Evolutionary conservation across 2,113 vertebrate genomes (phyloP).

Genomic region (Erythrocercus mccallii): DNA sequence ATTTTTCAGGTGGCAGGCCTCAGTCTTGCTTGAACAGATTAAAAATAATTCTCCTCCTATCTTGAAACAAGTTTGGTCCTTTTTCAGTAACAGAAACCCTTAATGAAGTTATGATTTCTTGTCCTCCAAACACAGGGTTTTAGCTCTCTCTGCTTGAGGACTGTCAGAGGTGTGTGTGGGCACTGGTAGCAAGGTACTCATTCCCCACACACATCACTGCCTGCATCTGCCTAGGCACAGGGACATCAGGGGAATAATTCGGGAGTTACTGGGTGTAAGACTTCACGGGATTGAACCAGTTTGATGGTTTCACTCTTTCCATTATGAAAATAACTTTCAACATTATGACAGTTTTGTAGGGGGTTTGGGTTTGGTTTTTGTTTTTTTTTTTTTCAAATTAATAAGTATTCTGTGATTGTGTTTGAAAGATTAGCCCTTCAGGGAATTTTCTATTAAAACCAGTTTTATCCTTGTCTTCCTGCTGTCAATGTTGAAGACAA

Average conservation of each 20-base stretch:
- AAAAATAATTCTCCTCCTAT: not conserved
- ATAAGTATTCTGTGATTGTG: not conserved
- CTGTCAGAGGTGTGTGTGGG: not conserved
- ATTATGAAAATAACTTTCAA: not conserved
- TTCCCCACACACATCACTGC: not conserved
- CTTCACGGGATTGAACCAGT: not conserved
- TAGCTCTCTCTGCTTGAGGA: not conserved
- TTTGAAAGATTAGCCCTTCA: slow-evolving; percentile 28
- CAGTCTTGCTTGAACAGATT: not conserved
- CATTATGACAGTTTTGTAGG: not conserved
- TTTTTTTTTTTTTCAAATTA: not conserved
- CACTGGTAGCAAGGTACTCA: not conserved
- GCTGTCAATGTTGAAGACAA: not conserved
- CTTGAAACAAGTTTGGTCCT: not conserved
- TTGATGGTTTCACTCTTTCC: not conserved
- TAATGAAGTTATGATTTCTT: not conserved
- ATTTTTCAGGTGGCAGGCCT: not conserved
- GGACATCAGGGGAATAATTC: not conserved
- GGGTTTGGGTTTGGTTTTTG: accelerated
- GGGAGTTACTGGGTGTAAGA: not conserved
- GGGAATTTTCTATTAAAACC: not conserved
- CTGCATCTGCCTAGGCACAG: not conserved
- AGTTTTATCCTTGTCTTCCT: slow-evolving; percentile 48
- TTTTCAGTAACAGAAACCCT: not conserved
- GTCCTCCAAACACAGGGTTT: not conserved